Conservation (phyloP, 2,888 invertebrate genomes). For the Apamea sordens region DNA sequence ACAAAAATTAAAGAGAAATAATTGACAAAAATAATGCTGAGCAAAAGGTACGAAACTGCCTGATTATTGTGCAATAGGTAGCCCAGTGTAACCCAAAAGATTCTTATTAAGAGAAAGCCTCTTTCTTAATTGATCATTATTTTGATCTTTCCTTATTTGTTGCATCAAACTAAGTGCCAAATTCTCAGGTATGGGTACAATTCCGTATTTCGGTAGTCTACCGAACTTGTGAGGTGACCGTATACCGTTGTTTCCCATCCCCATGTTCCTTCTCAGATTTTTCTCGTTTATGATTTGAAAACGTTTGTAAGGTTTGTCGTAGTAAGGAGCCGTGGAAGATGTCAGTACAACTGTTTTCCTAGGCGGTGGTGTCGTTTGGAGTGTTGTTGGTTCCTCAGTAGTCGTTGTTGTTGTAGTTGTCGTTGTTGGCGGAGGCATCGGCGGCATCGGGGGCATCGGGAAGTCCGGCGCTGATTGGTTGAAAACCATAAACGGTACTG, state of each 20-base stretch:
- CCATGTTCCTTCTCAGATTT: conserved; percentile 32
- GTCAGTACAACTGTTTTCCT: conserved; percentile 1
- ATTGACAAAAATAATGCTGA: neutral
- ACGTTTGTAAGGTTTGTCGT: conserved; percentile 25
- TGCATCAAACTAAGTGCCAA: conserved; percentile 58
- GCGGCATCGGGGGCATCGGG: neutral
- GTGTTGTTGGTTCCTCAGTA: neutral
- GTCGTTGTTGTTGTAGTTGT: conserved; percentile 13
- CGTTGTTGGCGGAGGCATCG: neutral
- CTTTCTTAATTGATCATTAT: conserved; percentile 1
- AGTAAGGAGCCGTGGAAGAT: conserved; percentile 20
- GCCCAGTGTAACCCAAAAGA: conserved; percentile 10
- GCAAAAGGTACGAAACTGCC: neutral
- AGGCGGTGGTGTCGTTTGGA: neutral
- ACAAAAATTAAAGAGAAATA: neutral
- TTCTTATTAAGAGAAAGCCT: conserved; percentile 20
- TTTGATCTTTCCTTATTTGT: conserved; percentile 45
- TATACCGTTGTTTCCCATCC: conserved; percentile 9
- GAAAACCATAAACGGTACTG: conserved; percentile 46
- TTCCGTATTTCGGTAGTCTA: conserved; percentile 54
- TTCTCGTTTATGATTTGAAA: conserved; percentile 30
- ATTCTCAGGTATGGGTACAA: conserved; percentile 66
- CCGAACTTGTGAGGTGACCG: conserved; percentile 17
- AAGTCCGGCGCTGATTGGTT: conserved; percentile 34
- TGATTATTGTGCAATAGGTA: neutral